Evolutionary conservation across 2,888 invertebrate species (phyloP).

Genomic region (Pilophorus perplexus): DNA sequence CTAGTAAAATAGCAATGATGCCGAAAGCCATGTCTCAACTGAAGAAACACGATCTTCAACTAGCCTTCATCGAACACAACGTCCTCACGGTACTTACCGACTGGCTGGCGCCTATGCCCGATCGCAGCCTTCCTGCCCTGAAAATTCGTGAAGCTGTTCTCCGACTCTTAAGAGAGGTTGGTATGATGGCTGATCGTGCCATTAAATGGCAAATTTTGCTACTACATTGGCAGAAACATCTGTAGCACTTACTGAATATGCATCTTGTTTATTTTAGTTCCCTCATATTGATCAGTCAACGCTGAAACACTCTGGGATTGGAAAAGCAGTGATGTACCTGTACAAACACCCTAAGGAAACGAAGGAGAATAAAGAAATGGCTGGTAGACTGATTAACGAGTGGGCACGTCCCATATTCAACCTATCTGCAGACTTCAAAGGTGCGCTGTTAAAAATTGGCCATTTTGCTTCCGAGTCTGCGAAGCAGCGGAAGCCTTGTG

Average conservation of each 20-base stretch:
- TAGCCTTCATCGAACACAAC: conserved; percentile 95
- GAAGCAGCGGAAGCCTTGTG: too few species aligned
- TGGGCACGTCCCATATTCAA: conserved; percentile 99
- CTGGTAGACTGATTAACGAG: conserved; percentile 90
- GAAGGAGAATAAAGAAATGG: conserved; percentile 83
- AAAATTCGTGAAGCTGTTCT: conserved; percentile 87
- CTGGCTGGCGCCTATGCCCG: conserved; percentile 98
- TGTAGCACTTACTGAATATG: too few species aligned
- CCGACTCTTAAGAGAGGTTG: conserved; percentile 72
- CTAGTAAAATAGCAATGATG: conserved; percentile 88
- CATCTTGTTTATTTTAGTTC: too few species aligned
- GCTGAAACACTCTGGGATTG: conserved; percentile 93
- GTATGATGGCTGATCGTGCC: conserved; percentile 51
- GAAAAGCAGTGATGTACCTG: conserved; percentile 98
- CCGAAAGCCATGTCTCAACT: conserved; percentile 85
- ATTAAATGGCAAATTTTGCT: too few species aligned
- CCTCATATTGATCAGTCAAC: conserved; percentile 84
- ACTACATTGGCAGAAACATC: too few species aligned
- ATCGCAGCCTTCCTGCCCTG: conserved; percentile 91
- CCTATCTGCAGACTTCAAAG: conserved; percentile 85
- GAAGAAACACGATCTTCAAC: conserved; percentile 90
- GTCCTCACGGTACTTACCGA: conserved; percentile 86
- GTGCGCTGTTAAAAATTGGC: too few species aligned
- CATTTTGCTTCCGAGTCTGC: too few species aligned
- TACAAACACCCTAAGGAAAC: conserved; percentile 98